These are phyloP conservation scores for Drosophila quinaria DNA, from an alignment of 2,888 invertebrate species.

Conservation along the genomic window DNA sequence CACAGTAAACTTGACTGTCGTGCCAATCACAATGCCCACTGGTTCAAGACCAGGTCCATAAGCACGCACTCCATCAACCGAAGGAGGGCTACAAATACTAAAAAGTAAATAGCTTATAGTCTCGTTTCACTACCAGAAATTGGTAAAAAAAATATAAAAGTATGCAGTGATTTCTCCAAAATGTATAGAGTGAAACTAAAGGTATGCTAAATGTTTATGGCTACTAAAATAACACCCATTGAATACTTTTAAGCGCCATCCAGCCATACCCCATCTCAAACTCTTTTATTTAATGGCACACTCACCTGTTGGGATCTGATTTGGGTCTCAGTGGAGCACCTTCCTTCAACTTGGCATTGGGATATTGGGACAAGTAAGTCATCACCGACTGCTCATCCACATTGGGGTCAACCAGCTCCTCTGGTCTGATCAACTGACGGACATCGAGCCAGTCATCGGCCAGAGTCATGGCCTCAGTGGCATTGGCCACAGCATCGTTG, in stretches of 20 bases:
- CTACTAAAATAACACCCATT: background rate
- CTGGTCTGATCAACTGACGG: conserved; percentile 94
- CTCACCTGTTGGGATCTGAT: conserved; percentile 91
- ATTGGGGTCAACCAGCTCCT: conserved; percentile 95
- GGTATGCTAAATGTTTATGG: conserved; percentile 2
- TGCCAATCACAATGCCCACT: conserved; percentile 88
- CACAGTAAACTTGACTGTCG: conserved; percentile 16
- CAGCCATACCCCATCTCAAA: background rate
- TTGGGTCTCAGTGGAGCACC: conserved; percentile 92
- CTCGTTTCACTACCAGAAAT: background rate
- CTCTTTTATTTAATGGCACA: background rate
- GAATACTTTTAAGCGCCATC: conserved; percentile 21
- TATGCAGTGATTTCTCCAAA: background rate
- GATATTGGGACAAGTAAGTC: conserved; percentile 97
- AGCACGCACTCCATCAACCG: conserved; percentile 7
- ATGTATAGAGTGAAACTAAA: conserved; percentile 7
- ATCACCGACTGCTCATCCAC: conserved; percentile 97
- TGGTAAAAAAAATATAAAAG: background rate
- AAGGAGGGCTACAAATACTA: background rate
- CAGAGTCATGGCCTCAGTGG: conserved; percentile 94
- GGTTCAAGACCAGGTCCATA: conserved; percentile 91
- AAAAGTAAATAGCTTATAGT: background rate
- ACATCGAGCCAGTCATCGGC: conserved; percentile 96
- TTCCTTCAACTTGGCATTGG: conserved; percentile 92
- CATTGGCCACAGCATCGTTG: conserved; percentile 93